Evolutionary conservation across 2,888 invertebrate species (phyloP).

Genomic region (Drosophila vallismaia): DNA sequence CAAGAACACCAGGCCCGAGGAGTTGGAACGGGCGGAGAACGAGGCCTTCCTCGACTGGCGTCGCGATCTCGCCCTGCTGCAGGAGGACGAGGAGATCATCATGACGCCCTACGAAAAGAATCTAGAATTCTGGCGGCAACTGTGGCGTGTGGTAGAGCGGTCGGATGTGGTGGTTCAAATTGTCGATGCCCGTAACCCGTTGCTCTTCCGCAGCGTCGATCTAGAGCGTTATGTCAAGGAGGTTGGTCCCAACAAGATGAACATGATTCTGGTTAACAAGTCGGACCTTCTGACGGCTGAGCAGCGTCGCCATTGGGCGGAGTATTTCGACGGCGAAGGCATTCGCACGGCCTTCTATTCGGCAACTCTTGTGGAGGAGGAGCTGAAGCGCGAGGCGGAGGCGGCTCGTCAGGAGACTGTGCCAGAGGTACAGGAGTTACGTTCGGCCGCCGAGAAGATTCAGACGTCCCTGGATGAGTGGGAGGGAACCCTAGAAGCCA

Average conservation of each 20-base stretch:
- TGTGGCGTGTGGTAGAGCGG: conserved; percentile 99
- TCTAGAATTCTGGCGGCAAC: conserved; percentile 98
- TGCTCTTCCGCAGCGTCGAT: conserved; percentile 96
- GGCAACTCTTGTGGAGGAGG: conserved; percentile 87
- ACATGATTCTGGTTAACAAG: conserved; percentile 96
- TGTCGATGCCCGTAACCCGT: conserved; percentile 97
- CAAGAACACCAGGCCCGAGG: conserved; percentile 89
- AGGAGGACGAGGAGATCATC: conserved; percentile 91
- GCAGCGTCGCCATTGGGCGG: conserved; percentile 93
- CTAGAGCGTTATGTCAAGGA: conserved; percentile 94
- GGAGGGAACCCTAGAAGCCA: conserved; percentile 85
- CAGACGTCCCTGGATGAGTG: conserved; percentile 85
- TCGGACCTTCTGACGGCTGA: conserved; percentile 93
- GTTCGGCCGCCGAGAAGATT: conserved; percentile 85
- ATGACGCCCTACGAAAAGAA: conserved; percentile 99
- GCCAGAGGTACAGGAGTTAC: conserved; percentile 83
- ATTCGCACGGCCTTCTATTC: conserved; percentile 95
- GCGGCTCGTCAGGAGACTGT: conserved; percentile 41
- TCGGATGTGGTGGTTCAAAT: conserved; percentile 97
- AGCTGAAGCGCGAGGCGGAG: conserved; percentile 80
- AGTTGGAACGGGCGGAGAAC: conserved; percentile 91
- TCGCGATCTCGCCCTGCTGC: conserved; percentile 90
- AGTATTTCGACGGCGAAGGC: conserved; percentile 90
- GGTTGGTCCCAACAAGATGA: conserved; percentile 88
- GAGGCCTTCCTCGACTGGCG: conserved; percentile 96